These are phyloP conservation scores for Panthera tigris DNA, from an alignment of 2,113 vertebrate genomes.

Conservation along the genomic window DNA sequence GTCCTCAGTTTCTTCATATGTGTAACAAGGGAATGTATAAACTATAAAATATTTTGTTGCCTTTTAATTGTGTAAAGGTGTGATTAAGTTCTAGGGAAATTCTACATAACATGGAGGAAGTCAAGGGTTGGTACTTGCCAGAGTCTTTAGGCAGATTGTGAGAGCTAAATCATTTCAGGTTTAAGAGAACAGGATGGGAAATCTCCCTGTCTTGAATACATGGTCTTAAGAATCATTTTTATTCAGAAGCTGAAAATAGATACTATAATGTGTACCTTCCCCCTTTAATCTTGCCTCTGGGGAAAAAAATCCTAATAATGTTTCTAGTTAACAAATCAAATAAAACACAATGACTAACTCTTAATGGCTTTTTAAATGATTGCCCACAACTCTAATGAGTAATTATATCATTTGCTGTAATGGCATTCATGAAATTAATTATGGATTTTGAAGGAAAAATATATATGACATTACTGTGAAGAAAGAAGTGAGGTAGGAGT, in stretches of 20 bases:
- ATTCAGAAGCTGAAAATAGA: constrained; percentile 19
- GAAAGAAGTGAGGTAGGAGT: neutral
- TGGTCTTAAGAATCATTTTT: neutral
- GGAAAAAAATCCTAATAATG: neutral
- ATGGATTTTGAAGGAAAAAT: constrained; percentile 19
- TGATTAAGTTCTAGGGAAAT: neutral
- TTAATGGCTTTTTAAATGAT: constrained; percentile 62
- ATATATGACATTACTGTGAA: neutral
- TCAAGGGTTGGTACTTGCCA: neutral
- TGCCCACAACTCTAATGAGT: constrained; percentile 24
- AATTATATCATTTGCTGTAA: constrained; percentile 61
- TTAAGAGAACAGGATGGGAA: neutral
- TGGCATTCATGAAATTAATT: constrained; percentile 63
- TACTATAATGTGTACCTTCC: neutral
- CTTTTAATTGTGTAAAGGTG: neutral
- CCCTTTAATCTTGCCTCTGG: neutral
- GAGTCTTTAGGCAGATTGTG: neutral
- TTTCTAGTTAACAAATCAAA: constrained; percentile 63
- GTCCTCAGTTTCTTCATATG: neutral
- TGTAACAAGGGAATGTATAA: neutral
- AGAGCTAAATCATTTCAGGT: neutral
- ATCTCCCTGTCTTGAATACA: neutral
- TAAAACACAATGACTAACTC: neutral
- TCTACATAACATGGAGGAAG: neutral
- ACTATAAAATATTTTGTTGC: neutral